Evolutionary conservation across 2,888 invertebrate genomes (phyloP).

Genomic region (Microchrysa polita): DNA sequence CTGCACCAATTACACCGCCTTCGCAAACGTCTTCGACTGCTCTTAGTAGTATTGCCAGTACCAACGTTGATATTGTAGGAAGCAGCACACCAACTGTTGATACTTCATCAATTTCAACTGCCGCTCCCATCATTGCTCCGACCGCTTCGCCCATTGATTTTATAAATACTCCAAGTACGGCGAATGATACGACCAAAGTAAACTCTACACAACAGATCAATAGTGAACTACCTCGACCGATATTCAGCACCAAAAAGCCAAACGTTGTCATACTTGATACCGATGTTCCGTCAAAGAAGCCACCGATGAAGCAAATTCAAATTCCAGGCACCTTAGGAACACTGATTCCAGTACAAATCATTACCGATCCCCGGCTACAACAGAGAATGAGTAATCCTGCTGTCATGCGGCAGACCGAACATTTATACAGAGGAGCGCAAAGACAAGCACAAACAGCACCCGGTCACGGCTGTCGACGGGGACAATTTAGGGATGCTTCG

Average conservation of each 20-base stretch:
- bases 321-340: slow-evolving; percentile 10
- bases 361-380: slow-evolving; percentile 2
- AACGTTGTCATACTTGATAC: slow-evolving; percentile 17
- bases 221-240: slow-evolving; percentile 9
- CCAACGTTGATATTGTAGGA: not conserved
- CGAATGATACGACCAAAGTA: not conserved
- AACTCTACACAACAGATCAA: slow-evolving; percentile 13
- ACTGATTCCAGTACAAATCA: slow-evolving; percentile 34
- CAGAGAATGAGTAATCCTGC: not conserved
- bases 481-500: slow-evolving; percentile 54
- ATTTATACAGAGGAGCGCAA: not conserved
- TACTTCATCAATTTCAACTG: not conserved
- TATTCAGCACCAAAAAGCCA: slow-evolving; percentile 20
- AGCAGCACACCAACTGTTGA: not conserved
- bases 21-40: slow-evolving; percentile 51
- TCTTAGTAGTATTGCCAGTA: not conserved
- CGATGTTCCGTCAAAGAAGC: slow-evolving; percentile 3
- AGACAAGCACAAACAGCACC: not conserved
- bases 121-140: not conserved
- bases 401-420: not conserved
- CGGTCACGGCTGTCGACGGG: slow-evolving; percentile 41
- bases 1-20: slow-evolving; percentile 46
- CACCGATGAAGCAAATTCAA: not conserved
- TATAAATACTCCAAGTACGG: not conserved
- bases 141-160: too few species aligned